Evolutionary conservation across 2,888 invertebrate genomes (phyloP), one percentile per base, ranked within the genome.

Genomic region (Campoplex nolae): DNA sequence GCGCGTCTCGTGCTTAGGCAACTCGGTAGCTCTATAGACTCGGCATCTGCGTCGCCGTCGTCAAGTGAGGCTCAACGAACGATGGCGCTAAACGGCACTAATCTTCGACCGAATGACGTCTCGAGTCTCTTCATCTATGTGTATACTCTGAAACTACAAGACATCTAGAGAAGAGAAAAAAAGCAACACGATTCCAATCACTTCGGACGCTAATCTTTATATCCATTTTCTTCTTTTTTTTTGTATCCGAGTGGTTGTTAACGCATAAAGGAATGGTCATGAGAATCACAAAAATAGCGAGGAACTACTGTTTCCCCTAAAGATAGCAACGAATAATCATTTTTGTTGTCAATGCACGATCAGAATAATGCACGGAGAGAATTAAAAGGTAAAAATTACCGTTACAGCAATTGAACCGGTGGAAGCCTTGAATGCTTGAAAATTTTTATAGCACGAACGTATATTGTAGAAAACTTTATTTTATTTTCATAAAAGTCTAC

Each of bases 41-140:
- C 32, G 73, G 18, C 28, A 62, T 62, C 9, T 32, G 32, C 38
- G 54, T 38, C 28, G 18, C 54, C 70, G 80, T 83, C 83, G 78
- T 79, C 81, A 42, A 73, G 81, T 75, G 70, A 68, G 75, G 35
- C 79, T 83, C 76, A 62, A 76, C 82, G 76, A 83, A 74, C 84
- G 85, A 87, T 82, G 78, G 85, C 83, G 81, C 87, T 88, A 88
- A 88, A 88, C 88, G 88, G 85, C 83, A 88, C 88, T 88, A 88
- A 88, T 88, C 88, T 88, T 78, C 82, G 81, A 80, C 83, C 83
- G 65, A 79, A 79, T 79, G 76, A 87, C 78, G 86, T 76, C 83
- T 75, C 78, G 79, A 84, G 84, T 75, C 79, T 84, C 77, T 86
- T 51, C 65, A 79, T 62, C 71, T 62, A 71, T 13, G 65, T 62